Conservation (phyloP, 2,888 invertebrate species). For the Lycophotia porphyrea region DNA sequence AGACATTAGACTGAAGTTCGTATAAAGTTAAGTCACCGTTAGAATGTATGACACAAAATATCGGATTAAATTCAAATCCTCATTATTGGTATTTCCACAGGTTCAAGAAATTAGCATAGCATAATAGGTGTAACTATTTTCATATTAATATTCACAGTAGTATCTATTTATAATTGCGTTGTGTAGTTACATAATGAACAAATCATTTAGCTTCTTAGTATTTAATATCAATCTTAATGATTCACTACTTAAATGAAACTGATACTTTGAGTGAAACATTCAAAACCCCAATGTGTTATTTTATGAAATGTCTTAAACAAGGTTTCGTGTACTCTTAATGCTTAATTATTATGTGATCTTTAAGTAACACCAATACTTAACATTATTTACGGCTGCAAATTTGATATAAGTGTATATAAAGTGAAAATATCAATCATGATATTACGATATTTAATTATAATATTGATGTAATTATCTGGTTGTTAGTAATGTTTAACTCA, state of each 20-base stretch:
- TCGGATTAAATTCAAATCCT: background rate
- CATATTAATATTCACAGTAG: conserved; percentile 49
- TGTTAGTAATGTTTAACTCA: conserved; percentile 37
- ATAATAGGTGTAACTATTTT: conserved; percentile 44
- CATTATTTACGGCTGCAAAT: conserved; percentile 23
- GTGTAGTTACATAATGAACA: conserved; percentile 46
- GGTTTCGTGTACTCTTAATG: conserved; percentile 23
- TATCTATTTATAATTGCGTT: conserved; percentile 31
- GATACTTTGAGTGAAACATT: conserved; percentile 20
- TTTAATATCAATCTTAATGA: conserved; percentile 30
- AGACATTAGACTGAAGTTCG: too few species aligned
- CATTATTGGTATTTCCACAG: conserved; percentile 24
- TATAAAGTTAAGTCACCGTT: too few species aligned
- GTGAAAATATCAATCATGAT: conserved; percentile 27
- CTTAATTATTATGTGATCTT: conserved; percentile 47
- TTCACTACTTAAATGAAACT: conserved; percentile 26
- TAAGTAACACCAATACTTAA: conserved; percentile 41
- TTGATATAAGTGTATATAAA: conserved; percentile 26
- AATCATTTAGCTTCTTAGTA: conserved; percentile 45
- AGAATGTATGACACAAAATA: too few species aligned
- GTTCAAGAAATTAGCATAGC: conserved; percentile 28
- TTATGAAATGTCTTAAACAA: conserved; percentile 12
- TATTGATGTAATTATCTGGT: conserved; percentile 29
- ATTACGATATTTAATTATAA: conserved; percentile 39
- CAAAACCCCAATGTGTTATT: conserved; percentile 29